A percentile compares a stretch with the other conserved stretches of the same genome.
Evolutionary conservation across 2,888 invertebrate species (phyloP).

Genomic region (Arctia plantaginis): DNA sequence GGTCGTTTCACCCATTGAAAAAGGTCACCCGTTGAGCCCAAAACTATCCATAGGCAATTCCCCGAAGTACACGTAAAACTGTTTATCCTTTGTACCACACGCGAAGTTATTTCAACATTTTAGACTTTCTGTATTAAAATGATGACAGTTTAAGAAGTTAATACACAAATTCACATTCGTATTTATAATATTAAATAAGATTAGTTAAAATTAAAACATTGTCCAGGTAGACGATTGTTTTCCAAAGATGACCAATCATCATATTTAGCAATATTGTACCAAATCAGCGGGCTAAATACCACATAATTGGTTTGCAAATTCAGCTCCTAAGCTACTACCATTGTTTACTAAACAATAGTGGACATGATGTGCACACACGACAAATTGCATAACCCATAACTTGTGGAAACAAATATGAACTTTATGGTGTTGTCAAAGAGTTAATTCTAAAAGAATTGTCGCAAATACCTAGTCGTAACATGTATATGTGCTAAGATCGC

Average conservation of each 20-base stretch:
- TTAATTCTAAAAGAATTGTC: slow-evolving; percentile 15
- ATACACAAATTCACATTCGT: not conserved
- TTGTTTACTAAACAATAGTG: slow-evolving; percentile 66
- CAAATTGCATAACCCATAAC: slow-evolving; percentile 38
- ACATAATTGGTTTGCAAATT: slow-evolving; percentile 59
- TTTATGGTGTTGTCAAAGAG: slow-evolving; percentile 25
- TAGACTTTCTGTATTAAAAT: too few relatives aligned
- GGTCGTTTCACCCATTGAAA: not conserved
- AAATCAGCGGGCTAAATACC: slow-evolving; percentile 36
- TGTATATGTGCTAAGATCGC: not conserved
- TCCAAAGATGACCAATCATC: slow-evolving; percentile 32
- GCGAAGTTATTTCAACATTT: too few relatives aligned
- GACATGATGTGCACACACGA: slow-evolving; percentile 34
- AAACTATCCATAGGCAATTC: not conserved
- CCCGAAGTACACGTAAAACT: too few relatives aligned
- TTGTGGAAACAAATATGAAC: slow-evolving; percentile 32
- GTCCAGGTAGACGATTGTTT: slow-evolving; percentile 2
- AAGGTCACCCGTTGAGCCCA: not conserved
- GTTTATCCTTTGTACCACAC: too few relatives aligned
- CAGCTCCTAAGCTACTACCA: slow-evolving; percentile 61
- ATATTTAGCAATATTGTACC: slow-evolving; percentile 36
- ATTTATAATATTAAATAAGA: not conserved
- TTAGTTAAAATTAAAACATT: slow-evolving; percentile 8
- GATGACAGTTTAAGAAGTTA: not conserved
- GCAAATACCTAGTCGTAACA: slow-evolving; percentile 16